phyloP scores from a whole-genome alignment of 2,113 vertebrate genomes.

The Cisticola juncidis region DNA sequence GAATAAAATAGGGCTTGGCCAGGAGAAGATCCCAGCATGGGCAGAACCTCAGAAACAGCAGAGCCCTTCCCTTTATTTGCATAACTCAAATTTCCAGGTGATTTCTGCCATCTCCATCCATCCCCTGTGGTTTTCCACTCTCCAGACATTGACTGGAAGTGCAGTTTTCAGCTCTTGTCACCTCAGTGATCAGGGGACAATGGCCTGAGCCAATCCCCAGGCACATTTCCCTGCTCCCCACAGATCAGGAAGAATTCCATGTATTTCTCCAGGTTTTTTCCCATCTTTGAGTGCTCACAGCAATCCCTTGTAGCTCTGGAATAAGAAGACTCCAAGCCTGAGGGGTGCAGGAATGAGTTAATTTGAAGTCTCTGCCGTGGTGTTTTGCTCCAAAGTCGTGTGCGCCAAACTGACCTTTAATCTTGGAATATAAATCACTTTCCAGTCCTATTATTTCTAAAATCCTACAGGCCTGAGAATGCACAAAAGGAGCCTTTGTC shows the following conservation, averaged over 20 bases:
- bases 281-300: neutral
- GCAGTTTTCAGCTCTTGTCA: neutral
- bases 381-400: constrained; percentile 46
- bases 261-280: neutral
- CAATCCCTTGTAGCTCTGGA: neutral
- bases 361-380: neutral
- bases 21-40: neutral
- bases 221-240: accelerated
- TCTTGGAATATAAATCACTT: constrained; percentile 75
- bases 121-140: neutral
- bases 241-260: neutral
- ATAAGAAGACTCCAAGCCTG: accelerated
- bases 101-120: neutral
- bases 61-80: neutral
- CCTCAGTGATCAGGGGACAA: neutral
- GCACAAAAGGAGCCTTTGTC: constrained; percentile 74
- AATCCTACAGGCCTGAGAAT: constrained; percentile 66
- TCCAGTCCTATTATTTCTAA: constrained; percentile 72
- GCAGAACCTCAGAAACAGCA: neutral
- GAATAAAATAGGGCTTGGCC: neutral
- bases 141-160: accelerated
- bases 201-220: neutral
- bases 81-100: neutral
- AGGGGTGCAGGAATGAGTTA: constrained; percentile 31
- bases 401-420: constrained; percentile 70